Evolutionary conservation across 2,113 vertebrate species (phyloP).

Genomic region (Okapia johnstoni): DNA sequence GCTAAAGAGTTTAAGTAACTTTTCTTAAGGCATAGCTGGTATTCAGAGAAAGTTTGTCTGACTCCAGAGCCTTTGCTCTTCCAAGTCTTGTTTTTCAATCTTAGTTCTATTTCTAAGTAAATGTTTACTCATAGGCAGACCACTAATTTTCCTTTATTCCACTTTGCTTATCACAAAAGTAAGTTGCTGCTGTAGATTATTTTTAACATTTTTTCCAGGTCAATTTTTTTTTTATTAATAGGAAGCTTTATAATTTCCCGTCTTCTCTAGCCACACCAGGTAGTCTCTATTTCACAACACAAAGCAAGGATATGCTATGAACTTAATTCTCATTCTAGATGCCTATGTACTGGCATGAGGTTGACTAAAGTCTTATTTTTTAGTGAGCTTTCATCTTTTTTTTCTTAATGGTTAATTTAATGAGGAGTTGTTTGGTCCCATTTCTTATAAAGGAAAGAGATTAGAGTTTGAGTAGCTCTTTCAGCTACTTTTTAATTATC

Average conservation of each 20-base stretch:
- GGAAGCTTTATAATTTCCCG: neutral
- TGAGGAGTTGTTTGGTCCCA: neutral
- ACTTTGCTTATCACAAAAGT: neutral
- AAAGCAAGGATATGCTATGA: neutral
- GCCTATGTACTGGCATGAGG: neutral
- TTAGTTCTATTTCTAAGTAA: neutral
- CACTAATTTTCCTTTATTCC: neutral
- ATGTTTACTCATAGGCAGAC: neutral
- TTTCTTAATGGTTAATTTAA: conserved; percentile 31
- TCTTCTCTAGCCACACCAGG: neutral
- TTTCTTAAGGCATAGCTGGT: neutral
- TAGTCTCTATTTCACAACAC: neutral
- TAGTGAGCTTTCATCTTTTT: neutral
- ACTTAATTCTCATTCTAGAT: neutral
- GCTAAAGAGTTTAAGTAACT: neutral
- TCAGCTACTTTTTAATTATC: conserved; percentile 36
- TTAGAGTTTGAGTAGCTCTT: neutral
- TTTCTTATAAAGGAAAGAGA: conserved; percentile 4
- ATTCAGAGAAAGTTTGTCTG: neutral
- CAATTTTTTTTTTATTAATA: neutral
- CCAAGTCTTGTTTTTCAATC: neutral
- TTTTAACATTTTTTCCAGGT: neutral
- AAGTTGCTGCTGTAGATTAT: neutral
- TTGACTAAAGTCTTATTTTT: conserved; percentile 21
- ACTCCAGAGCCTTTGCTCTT: neutral